Evolutionary conservation across 2,113 vertebrate species (phyloP).

Genomic region (Clinocottus analis): DNA sequence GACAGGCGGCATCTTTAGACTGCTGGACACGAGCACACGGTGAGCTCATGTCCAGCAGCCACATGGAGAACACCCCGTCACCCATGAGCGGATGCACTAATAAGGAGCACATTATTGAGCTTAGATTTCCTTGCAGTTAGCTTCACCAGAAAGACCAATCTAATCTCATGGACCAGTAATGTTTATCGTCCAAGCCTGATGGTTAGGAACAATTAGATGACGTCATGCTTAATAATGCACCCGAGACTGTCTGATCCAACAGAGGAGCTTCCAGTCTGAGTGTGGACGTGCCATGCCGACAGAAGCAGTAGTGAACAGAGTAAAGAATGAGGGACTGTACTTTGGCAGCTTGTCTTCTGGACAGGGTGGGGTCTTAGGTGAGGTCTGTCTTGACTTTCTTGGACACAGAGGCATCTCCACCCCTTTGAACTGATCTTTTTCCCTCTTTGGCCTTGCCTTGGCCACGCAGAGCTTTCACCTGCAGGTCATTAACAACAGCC

Average conservation of each 20-base stretch:
- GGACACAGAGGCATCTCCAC: slow-evolving; percentile 65
- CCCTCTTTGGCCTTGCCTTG: slow-evolving; percentile 72
- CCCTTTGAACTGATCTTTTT: slow-evolving; percentile 75
- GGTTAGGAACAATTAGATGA: neutral
- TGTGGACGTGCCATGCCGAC: slow-evolving; percentile 17
- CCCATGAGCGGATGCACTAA: too few relatives aligned
- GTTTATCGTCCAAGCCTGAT: slow-evolving; percentile 37
- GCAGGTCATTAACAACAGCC: slow-evolving; percentile 76
- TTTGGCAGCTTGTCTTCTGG: slow-evolving; percentile 69
- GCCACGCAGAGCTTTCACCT: slow-evolving; percentile 76
- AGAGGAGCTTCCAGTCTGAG: neutral
- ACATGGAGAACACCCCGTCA: too few relatives aligned
- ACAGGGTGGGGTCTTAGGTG: slow-evolving; percentile 58
- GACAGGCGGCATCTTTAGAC: neutral
- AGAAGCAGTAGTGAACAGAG: slow-evolving; percentile 49
- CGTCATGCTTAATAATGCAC: slow-evolving; percentile 16
- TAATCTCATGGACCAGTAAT: neutral
- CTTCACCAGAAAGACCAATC: neutral
- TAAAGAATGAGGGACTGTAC: slow-evolving; percentile 76
- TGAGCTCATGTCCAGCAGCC: too few relatives aligned
- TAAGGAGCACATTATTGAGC: neutral
- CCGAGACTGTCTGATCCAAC: neutral
- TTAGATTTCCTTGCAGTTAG: neutral
- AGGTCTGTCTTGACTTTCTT: slow-evolving; percentile 81
- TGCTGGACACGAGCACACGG: neutral